Evolutionary conservation across 2,888 invertebrate genomes (phyloP).

Genomic region (Idaea aversata): DNA sequence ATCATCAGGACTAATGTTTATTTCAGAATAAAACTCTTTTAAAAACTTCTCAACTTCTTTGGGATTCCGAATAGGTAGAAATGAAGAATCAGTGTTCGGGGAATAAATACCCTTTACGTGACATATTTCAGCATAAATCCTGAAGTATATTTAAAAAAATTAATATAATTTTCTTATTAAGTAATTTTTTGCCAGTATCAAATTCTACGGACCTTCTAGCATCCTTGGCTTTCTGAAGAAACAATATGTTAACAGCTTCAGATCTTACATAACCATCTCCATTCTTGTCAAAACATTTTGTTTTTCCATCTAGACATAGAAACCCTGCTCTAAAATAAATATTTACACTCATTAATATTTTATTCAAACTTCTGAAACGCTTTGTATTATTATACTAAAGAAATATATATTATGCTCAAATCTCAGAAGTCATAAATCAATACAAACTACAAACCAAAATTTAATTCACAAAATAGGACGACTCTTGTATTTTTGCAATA

Average conservation of each 20-base stretch:
- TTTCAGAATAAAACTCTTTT: slow-evolving; percentile 80
- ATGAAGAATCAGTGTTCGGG: slow-evolving; percentile 30
- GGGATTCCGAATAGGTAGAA: slow-evolving; percentile 35
- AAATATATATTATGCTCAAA: too few relatives aligned
- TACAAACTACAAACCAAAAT: too few relatives aligned
- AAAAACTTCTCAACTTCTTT: slow-evolving; percentile 72
- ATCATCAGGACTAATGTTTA: slow-evolving; percentile 82
- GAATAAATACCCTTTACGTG: slow-evolving; percentile 36
- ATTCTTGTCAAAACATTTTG: slow-evolving; percentile 91
- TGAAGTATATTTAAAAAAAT: slow-evolving; percentile 16
- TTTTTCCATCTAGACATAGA: slow-evolving; percentile 83
- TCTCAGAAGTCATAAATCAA: too few relatives aligned
- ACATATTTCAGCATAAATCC: slow-evolving; percentile 54
- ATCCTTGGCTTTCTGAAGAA: slow-evolving; percentile 83
- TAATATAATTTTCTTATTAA: too few relatives aligned
- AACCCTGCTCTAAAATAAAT: slow-evolving; percentile 27
- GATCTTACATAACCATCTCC: slow-evolving; percentile 88
- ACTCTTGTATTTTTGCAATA: too few relatives aligned
- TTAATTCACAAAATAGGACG: too few relatives aligned
- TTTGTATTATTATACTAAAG: not conserved
- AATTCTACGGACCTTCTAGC: slow-evolving; percentile 71
- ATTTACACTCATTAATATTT: not conserved
- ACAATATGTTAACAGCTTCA: slow-evolving; percentile 84
- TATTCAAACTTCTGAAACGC: not conserved
- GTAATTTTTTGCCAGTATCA: too few relatives aligned